Evolutionary conservation across 2,797 vertebrate genomes (phyloP), one percentile per base, ranked within the genome.

Genomic region (Scolopax bukidnonensis): DNA sequence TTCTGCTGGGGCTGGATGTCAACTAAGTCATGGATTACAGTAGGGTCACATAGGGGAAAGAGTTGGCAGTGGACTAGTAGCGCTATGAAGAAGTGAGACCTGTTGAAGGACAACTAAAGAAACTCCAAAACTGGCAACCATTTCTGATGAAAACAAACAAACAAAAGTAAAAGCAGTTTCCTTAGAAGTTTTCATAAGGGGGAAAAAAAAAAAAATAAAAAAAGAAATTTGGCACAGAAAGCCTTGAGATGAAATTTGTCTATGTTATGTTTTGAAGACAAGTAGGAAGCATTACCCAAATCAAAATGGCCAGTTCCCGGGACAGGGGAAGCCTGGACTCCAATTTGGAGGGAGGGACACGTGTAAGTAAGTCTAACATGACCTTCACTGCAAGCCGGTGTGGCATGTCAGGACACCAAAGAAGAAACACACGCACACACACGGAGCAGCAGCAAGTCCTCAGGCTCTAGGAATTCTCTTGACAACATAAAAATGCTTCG

Each of bases 291-390:
- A 23, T 64, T 67, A 67, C 21, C 28, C 24, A 48, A 87, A 83
- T 4, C 33, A 87, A 88, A 92, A 45, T 25, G 36, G n/a, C 27
- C 53, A 40, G 0, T 36, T 67, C 59, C 54, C 57, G 45, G 67
- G 28, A 53, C 11, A 47, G 38, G 15, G 33, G 43, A 77, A 84
- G 21, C 45, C 68, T 56, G 20, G 32, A 38, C 16, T 74, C 14
- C 27, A 16, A 40, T 63, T 23, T 51, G 24, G 43, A 32, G 9
- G 30, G 17, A 76, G 12, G 38, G 9, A 67, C 7, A 51, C 36
- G 15, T 18, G 21, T 28, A 57, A 78, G 3, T 9, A 57, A 54
- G 17, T 28, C 47, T 19, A 33, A 32, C 0, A 0, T 19, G 47
- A 73, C 38, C 53, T 60, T 70, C 33, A 3, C 48, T 48, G 12